Evolutionary conservation across 1,140 invertebrate genomes (phyloP), one percentile per base, ranked within the genome.

Genomic region (Parapsyche elsis): DNA sequence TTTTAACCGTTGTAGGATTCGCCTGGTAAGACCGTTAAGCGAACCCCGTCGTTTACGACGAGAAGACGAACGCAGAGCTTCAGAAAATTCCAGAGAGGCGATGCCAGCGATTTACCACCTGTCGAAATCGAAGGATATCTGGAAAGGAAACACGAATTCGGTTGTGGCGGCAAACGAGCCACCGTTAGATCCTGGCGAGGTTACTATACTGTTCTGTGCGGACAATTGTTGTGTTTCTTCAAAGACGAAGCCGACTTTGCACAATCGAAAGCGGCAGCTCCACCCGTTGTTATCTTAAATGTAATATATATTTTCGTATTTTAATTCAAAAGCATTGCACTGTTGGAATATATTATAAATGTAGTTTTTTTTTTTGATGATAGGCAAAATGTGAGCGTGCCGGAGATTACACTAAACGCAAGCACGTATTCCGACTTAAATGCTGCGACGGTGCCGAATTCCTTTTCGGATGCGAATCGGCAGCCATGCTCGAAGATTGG

Each of bases 221-320:
- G 98, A 0, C 98, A 99, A 86, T 87, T 99, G 79, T 88, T 99
- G 23, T 99, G 97, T 89, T 99, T 99, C 93, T 99, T 99, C 90
- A 97, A 98, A 86, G 98, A 98, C 86, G 94, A 95, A 84, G 93
- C 94, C 80, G 97, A 98, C 90, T 99, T 98, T 88, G 89, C 92
- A 59, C 92, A 93, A 78, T 93, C 94, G 84, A 98, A 98, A 89
- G 95, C 96, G 0, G 94, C 95, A 0, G 93, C 94, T 1, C 94
- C 97, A 0, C 97, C 98, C 0, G 92, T 99, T 5, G 96, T 94
- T 71, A 94, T 99, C 71, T 93, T 96, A 80, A 95, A 97, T 81
- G 95, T 95, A 0, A 90, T 16, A 38, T 38, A 38, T 38, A n/a
- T n/a, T n/a, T n/a, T n/a, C n/a, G n/a, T n/a, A n/a, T n/a, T n/a